These are phyloP conservation scores for Coleophora deauratella DNA, from an alignment of 2,888 invertebrate genomes.

Conservation along the genomic window DNA sequence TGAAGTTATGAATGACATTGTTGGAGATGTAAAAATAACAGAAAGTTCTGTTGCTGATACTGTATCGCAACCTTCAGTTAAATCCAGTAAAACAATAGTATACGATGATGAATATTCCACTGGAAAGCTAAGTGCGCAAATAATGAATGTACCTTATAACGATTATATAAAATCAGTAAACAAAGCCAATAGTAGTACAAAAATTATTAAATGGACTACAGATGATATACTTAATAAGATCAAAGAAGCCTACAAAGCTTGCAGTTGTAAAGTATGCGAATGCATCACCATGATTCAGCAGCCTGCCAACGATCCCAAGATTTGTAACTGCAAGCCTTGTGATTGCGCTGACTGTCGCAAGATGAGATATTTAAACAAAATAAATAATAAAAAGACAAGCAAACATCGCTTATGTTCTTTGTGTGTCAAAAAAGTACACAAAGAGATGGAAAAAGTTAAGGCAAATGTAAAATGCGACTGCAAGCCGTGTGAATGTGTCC, in stretches of 20 bases:
- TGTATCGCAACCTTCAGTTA: too few relatives aligned
- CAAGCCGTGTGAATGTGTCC: not conserved
- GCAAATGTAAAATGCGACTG: not conserved
- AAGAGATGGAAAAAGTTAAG: too few relatives aligned
- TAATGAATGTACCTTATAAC: slow-evolving; percentile 34
- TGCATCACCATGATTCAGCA: slow-evolving; percentile 24
- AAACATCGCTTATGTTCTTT: too few relatives aligned
- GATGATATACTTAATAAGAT: slow-evolving; percentile 39
- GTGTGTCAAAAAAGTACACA: too few relatives aligned
- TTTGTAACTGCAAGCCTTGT: slow-evolving; percentile 21
- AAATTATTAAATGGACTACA: slow-evolving; percentile 10
- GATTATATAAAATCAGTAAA: slow-evolving; percentile 22
- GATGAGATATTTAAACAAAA: not conserved
- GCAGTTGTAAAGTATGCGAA: slow-evolving; percentile 56
- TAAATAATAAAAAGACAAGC: not conserved
- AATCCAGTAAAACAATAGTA: too few relatives aligned
- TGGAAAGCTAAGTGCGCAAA: slow-evolving; percentile 35
- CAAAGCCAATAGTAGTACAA: not conserved
- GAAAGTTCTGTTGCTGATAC: too few relatives aligned
- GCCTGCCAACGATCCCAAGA: not conserved
- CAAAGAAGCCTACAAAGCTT: slow-evolving; percentile 47
- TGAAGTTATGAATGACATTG: too few relatives aligned
- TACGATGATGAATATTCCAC: slow-evolving; percentile 10
- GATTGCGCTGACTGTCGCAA: slow-evolving; percentile 28
- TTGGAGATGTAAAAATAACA: too few relatives aligned